phyloP scores from a whole-genome alignment of 2,113 vertebrate species.

The Hepsetus odoe region DNA sequence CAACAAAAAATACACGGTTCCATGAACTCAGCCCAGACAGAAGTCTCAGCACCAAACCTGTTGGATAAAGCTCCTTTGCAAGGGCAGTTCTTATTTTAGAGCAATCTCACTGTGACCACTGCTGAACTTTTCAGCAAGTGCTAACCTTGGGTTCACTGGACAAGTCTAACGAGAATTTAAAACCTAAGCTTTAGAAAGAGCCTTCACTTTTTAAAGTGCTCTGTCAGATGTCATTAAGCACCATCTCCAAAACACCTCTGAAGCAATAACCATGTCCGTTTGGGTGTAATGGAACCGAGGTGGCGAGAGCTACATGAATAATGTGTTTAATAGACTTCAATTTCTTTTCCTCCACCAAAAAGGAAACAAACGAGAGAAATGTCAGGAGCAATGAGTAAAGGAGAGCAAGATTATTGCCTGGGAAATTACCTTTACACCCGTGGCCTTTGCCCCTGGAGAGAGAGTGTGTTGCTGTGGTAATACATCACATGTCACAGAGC shows the following conservation, averaged over 20 bases:
- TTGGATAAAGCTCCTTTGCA: slow-evolving; percentile 1
- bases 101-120: slow-evolving; percentile 18
- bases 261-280: slow-evolving; percentile 71
- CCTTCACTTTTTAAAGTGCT: slow-evolving; percentile 18
- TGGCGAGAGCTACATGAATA: slow-evolving; percentile 64
- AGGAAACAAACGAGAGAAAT: slow-evolving; percentile 52
- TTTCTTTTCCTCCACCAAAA: slow-evolving; percentile 60
- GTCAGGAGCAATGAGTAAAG: slow-evolving; percentile 54
- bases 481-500: slow-evolving; percentile 46
- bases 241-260: slow-evolving; percentile 55
- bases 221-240: slow-evolving; percentile 65
- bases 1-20: too few relatives aligned
- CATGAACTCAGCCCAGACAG: too few relatives aligned
- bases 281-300: slow-evolving; percentile 58
- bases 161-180: slow-evolving; percentile 39
- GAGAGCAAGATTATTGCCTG: slow-evolving; percentile 57
- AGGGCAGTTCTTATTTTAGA: slow-evolving; percentile 21
- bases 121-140: not conserved
- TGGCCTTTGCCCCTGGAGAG: slow-evolving; percentile 48
- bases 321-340: slow-evolving; percentile 69
- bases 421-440: slow-evolving; percentile 58
- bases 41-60: not conserved
- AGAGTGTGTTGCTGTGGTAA: slow-evolving; percentile 13
- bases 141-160: slow-evolving; percentile 27
- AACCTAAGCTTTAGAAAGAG: slow-evolving; percentile 15